A percentile compares a stretch with the other conserved stretches of the same genome.
Conservation (phyloP, 1,140 invertebrate genomes). For the Calliopsis andreniformis region DNA sequence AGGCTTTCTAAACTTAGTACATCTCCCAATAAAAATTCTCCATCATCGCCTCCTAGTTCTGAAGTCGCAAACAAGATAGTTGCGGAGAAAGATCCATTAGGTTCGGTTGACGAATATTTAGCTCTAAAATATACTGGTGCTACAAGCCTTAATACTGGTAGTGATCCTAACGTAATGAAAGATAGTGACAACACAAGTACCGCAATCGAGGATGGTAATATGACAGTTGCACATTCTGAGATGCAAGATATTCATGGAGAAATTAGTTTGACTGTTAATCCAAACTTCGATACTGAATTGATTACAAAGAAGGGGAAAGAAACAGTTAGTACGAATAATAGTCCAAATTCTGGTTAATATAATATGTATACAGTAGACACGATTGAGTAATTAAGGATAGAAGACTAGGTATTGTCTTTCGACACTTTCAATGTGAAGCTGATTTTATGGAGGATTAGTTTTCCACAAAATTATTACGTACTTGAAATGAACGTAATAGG, state of each 20-base stretch:
- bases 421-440: background rate
- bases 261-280: background rate
- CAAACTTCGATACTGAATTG: background rate
- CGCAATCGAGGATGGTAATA: background rate
- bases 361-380: background rate
- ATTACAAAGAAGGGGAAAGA: background rate
- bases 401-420: background rate
- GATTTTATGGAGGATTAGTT: background rate
- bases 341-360: slow-evolving; percentile 18
- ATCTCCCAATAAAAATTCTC: slow-evolving; percentile 66
- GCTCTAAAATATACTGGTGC: slow-evolving; percentile 70
- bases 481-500: background rate
- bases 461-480: background rate
- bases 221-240: background rate
- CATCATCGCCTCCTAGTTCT: slow-evolving; percentile 8
- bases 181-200: slow-evolving; percentile 4
- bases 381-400: background rate
- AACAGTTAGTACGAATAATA: background rate
- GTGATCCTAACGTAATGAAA: slow-evolving; percentile 22
- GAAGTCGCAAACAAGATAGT: slow-evolving; percentile 33
- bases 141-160: background rate
- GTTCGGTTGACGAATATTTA: slow-evolving; percentile 79
- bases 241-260: background rate
- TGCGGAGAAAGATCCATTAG: slow-evolving; percentile 67
- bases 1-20: slow-evolving; percentile 73